A percentile compares a stretch with the other conserved stretches of the same genome.
phyloP scores from a whole-genome alignment of 2,888 invertebrate species.

The Acleris emargana region DNA sequence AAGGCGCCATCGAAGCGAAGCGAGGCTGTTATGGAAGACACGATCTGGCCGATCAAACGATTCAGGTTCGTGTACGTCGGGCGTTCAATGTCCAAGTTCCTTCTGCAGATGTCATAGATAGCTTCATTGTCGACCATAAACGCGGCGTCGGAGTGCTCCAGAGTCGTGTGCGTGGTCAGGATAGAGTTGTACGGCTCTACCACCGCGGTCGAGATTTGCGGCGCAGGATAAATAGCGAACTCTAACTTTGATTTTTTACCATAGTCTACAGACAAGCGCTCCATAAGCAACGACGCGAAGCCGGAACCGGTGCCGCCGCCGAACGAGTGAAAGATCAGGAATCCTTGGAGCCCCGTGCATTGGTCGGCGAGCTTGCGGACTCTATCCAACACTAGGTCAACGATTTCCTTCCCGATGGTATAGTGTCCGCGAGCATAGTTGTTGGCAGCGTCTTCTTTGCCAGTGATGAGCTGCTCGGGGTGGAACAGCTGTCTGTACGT shows the following conservation, averaged over 20 bases:
- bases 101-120: slow-evolving; percentile 95
- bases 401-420: slow-evolving; percentile 97
- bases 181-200: slow-evolving; percentile 99
- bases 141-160: slow-evolving; percentile 97
- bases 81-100: slow-evolving; percentile 96
- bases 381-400: slow-evolving; percentile 93
- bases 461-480: slow-evolving; percentile 97
- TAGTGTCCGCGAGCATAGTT: slow-evolving; percentile 99
- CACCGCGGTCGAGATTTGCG: slow-evolving; percentile 93
- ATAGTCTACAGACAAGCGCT: slow-evolving; percentile 96
- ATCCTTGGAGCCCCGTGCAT: slow-evolving; percentile 95
- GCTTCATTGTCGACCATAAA: slow-evolving; percentile 97
- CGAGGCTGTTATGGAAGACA: slow-evolving; percentile 95
- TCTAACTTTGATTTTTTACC: slow-evolving; percentile 97
- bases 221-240: slow-evolving; percentile 98
- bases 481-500: slow-evolving; percentile 98
- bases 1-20: slow-evolving; percentile 95
- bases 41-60: slow-evolving; percentile 97
- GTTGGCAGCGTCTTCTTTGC: slow-evolving; percentile 98
- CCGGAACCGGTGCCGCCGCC: slow-evolving; percentile 97
- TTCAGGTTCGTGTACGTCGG: slow-evolving; percentile 98
- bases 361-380: slow-evolving; percentile 94
- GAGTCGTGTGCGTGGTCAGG: slow-evolving; percentile 96
- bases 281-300: slow-evolving; percentile 97
- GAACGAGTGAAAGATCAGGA: slow-evolving; percentile 97